Base-by-base conservation (phyloP, 2,113 vertebrate genomes). In the Epinephelus cyanopodus region DNA sequence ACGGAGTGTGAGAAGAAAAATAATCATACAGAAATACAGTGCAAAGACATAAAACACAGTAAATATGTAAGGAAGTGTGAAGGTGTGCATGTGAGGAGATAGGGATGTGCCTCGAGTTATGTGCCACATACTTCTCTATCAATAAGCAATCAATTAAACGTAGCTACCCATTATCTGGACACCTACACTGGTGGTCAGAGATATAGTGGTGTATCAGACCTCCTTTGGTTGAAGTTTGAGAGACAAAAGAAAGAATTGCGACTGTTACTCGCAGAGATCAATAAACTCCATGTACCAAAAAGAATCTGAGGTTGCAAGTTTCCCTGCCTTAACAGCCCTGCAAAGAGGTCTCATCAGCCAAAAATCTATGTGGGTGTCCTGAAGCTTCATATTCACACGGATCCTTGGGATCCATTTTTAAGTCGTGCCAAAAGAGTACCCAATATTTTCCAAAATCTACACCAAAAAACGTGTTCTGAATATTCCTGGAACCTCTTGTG, bases 401-500 rank as follows among this genome's bases (percentile, higher is more conserved):
- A 92, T 88, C 79, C 83, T 48, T 91, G 45, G 85, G 82, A 92
- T 92, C 86, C 81, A 92, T 79, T 88, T 74, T 83, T 52, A 81
- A 77, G 48, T 71, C 3, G 19, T 65, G 77, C 60, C 70, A 63
- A 69, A 68, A 67, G 25, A 11, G 11, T 64, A 17, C 13, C 48
- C 18, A 62, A 61, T 23, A 61, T 13, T 29, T 75, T 62, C 23
- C 15, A 45, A 58, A 83, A 62, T 68, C 6, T 29, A 58, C 39
- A 50, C 80, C 29, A 77, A 70, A 53, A 37, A 57, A 21, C 1
- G 13, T 39, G 21, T 48, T 39, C 53, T 64, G 57, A 56, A 52
- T 74, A 27, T 56, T 67, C 45, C 15, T n/a, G n/a, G n/a, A 82
- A 76, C 48, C 45, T 58, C 25, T 37, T 61, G 60, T 37, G 19